Conservation (phyloP, 2,113 vertebrate species). For the Tringa solitaria region DNA sequence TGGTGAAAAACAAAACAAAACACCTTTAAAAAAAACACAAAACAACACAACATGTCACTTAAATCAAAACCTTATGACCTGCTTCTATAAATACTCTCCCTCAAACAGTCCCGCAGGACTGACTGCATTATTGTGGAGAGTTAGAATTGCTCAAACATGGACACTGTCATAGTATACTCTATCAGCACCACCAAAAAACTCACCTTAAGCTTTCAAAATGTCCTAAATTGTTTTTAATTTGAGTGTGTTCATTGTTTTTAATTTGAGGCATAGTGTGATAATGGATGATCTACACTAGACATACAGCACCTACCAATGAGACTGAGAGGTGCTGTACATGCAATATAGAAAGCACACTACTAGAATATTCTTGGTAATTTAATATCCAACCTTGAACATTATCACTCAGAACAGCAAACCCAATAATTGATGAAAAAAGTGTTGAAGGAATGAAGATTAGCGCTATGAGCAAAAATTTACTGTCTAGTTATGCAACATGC, state of each 20-base stretch:
- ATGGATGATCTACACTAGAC: neutral
- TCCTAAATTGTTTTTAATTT: neutral
- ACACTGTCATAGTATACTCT: neutral
- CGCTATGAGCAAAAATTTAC: neutral
- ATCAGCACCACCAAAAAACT: neutral
- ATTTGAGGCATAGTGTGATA: neutral
- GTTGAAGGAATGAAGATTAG: neutral
- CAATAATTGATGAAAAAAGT: neutral
- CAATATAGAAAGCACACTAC: neutral
- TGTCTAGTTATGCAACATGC: neutral
- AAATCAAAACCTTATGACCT: neutral
- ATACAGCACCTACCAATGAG: neutral
- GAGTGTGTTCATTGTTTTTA: neutral
- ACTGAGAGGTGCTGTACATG: neutral
- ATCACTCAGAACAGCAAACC: neutral
- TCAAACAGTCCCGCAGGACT: neutral
- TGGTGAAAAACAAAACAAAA: neutral
- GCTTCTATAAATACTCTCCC: neutral
- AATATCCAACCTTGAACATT: neutral
- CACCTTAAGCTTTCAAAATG: neutral
- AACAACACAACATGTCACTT: neutral
- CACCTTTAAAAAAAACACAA: neutral
- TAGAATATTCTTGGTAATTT: neutral
- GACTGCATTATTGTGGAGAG: neutral
- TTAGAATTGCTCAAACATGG: neutral